Conservation (phyloP, 2,888 invertebrate genomes). For the Chelonus formosanus region DNA sequence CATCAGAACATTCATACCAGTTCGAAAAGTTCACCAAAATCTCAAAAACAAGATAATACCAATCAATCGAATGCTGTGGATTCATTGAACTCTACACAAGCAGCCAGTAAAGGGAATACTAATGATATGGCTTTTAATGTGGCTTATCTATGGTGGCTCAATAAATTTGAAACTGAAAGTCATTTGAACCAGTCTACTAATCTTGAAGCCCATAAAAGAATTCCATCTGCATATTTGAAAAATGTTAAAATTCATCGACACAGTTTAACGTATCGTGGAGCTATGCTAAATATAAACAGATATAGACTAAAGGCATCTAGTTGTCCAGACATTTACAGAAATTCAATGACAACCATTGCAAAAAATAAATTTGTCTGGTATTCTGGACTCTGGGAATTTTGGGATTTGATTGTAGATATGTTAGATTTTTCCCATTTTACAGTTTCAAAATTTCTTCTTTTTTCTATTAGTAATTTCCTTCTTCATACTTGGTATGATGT, state of each 20-base stretch:
- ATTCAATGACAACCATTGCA: slow-evolving; percentile 86
- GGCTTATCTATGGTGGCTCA: slow-evolving; percentile 70
- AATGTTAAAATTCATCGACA: slow-evolving; percentile 79
- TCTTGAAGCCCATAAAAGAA: slow-evolving; percentile 59
- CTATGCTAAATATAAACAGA: slow-evolving; percentile 84
- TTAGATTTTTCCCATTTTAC: slow-evolving; percentile 83
- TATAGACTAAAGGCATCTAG: slow-evolving; percentile 85
- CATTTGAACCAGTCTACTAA: slow-evolving; percentile 60
- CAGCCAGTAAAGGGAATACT: slow-evolving; percentile 9
- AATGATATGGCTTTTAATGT: slow-evolving; percentile 46
- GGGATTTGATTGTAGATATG: slow-evolving; percentile 80
- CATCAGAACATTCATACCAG: slow-evolving; percentile 24
- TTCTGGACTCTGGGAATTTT: slow-evolving; percentile 79
- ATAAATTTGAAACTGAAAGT: slow-evolving; percentile 64
- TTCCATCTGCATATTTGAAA: slow-evolving; percentile 76
- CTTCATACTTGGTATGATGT: slow-evolving; percentile 94
- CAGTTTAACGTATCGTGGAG: slow-evolving; percentile 84
- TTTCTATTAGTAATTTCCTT: slow-evolving; percentile 87
- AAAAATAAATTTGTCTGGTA: slow-evolving; percentile 81
- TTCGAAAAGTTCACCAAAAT: too few species aligned
- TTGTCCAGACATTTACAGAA: slow-evolving; percentile 89
- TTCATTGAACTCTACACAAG: neutral
- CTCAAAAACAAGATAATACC: neutral
- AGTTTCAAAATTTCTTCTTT: slow-evolving; percentile 78
- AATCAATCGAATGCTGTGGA: neutral